Evolutionary conservation across 2,797 vertebrate genomes (phyloP).

Genomic region (Semotilus atromaculatus): DNA sequence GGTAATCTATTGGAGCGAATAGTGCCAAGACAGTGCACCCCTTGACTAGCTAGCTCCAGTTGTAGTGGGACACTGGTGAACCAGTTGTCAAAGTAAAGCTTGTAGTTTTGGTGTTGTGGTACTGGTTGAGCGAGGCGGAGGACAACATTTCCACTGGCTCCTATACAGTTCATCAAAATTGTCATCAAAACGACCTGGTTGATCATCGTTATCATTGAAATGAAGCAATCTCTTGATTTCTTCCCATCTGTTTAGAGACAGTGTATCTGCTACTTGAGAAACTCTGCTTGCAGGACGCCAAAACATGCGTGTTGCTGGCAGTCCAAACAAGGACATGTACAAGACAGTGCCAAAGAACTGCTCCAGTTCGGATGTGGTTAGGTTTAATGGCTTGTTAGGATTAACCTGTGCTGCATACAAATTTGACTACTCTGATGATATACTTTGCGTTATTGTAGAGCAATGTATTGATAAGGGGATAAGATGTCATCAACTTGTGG

Average conservation of each 20-base stretch:
- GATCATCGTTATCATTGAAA: not conserved
- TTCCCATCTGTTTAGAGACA: not conserved
- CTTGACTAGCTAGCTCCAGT: too few species aligned
- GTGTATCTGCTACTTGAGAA: not conserved
- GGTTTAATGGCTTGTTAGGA: not conserved
- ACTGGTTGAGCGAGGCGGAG: too few species aligned
- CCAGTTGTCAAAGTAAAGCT: too few species aligned
- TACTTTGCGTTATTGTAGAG: too few species aligned
- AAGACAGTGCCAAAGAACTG: not conserved
- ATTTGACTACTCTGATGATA: not conserved
- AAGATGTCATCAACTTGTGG: not conserved
- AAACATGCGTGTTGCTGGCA: not conserved
- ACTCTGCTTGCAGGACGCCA: not conserved
- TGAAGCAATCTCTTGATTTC: too few species aligned
- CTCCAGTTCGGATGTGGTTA: not conserved
- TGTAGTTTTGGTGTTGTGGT: too few species aligned
- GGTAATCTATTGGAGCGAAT: too few species aligned
- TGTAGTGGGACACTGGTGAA: too few species aligned
- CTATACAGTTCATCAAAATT: too few species aligned
- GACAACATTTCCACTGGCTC: not conserved
- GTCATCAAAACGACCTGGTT: not conserved
- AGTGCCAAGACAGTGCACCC: too few species aligned
- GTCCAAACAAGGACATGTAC: slow-evolving; percentile 3
- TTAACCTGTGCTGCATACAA: too few species aligned
- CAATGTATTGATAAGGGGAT: not conserved